phyloP scores from a whole-genome alignment of 2,113 vertebrate species.

The Setophaga kirtlandii region DNA sequence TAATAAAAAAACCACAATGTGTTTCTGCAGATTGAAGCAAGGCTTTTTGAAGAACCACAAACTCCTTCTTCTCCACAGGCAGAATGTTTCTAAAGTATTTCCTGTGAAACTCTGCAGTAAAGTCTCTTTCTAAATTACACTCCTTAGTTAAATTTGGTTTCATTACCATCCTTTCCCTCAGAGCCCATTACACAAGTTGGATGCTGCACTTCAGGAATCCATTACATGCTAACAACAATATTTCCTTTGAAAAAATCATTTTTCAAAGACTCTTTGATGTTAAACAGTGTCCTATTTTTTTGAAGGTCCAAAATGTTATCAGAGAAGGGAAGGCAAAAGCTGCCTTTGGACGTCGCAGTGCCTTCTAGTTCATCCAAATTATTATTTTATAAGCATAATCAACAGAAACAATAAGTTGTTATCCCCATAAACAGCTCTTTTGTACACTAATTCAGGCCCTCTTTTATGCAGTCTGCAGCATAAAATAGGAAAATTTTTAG shows the following conservation, averaged over 20 bases:
- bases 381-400: background rate
- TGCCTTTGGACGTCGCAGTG: background rate
- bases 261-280: background rate
- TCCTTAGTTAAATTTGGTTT: slow-evolving; percentile 26
- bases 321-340: background rate
- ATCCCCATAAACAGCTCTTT: background rate
- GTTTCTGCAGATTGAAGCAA: background rate
- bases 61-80: background rate
- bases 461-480: background rate
- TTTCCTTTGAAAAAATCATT: background rate
- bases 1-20: background rate
- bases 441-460: background rate
- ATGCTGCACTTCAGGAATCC: slow-evolving; percentile 2
- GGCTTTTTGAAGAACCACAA: background rate
- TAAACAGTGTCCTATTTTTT: background rate
- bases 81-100: background rate
- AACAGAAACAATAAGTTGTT: background rate
- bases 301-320: background rate
- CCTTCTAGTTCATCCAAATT: background rate
- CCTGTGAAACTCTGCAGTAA: background rate
- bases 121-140: background rate
- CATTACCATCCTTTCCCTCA: background rate
- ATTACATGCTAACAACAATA: background rate
- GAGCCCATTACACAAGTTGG: background rate
- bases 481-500: background rate